A percentile compares a stretch with the other conserved stretches of the same genome.
These are phyloP conservation scores for Murina feae DNA, from an alignment of 2,113 vertebrate genomes.

Conservation along the genomic window DNA sequence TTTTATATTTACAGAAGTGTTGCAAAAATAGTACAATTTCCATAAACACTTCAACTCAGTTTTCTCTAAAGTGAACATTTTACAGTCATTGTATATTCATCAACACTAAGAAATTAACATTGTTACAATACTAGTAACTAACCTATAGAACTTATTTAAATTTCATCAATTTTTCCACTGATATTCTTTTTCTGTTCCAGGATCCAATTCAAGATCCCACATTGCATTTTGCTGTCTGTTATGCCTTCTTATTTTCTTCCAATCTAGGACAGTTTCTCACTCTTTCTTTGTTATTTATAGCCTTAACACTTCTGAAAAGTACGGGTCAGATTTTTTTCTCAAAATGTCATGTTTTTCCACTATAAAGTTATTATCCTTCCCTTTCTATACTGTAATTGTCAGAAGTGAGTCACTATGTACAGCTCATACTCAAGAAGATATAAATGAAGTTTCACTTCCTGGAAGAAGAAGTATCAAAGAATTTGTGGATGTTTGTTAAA, in stretches of 20 bases:
- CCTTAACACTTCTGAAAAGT: background rate
- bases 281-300: constrained; percentile 29
- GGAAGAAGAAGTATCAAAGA: background rate
- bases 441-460: background rate
- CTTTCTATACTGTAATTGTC: background rate
- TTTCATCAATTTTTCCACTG: background rate
- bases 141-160: background rate
- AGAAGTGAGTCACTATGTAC: background rate
- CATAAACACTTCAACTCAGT: background rate
- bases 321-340: constrained; percentile 12
- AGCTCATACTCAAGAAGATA: background rate
- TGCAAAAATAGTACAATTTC: background rate
- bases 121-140: background rate
- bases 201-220: background rate
- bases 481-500: background rate
- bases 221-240: background rate
- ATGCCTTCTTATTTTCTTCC: background rate
- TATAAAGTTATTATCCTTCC: background rate
- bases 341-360: background rate
- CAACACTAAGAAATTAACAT: background rate
- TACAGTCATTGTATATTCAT: background rate
- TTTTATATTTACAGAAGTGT: constrained; percentile 7
- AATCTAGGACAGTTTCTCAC: background rate
- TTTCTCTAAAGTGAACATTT: background rate
- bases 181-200: background rate